These are phyloP conservation scores for Lepetodrilus schrolli DNA, from an alignment of 2,888 invertebrate genomes.

Conservation along the genomic window DNA sequence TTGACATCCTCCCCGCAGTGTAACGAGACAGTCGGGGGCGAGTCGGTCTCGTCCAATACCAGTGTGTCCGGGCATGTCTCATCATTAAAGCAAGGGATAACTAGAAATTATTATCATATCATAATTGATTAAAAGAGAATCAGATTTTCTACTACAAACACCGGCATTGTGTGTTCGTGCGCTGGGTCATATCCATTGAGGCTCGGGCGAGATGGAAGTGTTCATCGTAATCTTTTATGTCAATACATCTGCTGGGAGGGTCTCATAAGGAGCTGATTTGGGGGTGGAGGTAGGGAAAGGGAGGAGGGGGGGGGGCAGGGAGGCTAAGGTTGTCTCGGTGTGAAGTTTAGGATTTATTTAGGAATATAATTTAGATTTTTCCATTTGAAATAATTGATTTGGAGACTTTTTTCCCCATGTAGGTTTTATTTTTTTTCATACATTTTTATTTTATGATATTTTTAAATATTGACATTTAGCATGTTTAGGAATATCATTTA, in stretches of 20 bases:
- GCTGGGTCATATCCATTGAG: constrained; percentile 15
- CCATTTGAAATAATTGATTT: too few relatives aligned
- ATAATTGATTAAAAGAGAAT: constrained; percentile 28
- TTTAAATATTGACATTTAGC: too few relatives aligned
- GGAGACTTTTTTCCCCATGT: too few relatives aligned
- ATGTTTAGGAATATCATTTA: too few relatives aligned
- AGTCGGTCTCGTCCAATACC: not conserved
- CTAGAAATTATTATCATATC: constrained; percentile 28
- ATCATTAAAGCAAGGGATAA: constrained; percentile 17
- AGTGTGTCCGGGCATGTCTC: not conserved
- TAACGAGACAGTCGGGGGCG: too few relatives aligned
- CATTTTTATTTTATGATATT: too few relatives aligned
- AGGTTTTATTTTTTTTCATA: too few relatives aligned
- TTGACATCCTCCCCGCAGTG: not conserved
- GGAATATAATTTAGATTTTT: too few relatives aligned
- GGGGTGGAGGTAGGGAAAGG: not conserved
- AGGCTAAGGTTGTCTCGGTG: too few relatives aligned
- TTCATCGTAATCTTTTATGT: constrained; percentile 10
- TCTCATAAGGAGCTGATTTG: too few relatives aligned
- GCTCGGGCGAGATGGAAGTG: not conserved
- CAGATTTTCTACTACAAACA: constrained; percentile 23
- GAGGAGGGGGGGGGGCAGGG: not conserved
- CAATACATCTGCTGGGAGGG: not conserved
- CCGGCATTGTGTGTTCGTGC: constrained; percentile 13
- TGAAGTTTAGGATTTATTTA: too few relatives aligned